Base-by-base conservation (phyloP, 37 sponge, comb jelly and placozoan genomes). In the Crambe crambe region DNA sequence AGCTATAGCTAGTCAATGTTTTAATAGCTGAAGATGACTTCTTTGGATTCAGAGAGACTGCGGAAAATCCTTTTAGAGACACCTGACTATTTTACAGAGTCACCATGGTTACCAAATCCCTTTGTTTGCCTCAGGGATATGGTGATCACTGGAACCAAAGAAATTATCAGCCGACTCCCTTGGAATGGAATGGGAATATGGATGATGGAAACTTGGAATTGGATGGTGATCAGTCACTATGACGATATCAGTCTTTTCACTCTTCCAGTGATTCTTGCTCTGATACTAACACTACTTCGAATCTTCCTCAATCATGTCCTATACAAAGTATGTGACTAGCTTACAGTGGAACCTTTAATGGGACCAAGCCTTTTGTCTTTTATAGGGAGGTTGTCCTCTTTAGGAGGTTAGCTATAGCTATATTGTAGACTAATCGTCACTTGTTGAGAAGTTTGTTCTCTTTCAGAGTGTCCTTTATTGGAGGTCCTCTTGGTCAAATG, bases 51-150 rank as follows among this genome's bases (percentile, higher is more conserved):
- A n/a, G n/a, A n/a, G n/a, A n/a, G n/a, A n/a, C 38, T 75, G 35
- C n/a, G 34, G 37, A 20, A 75, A 37, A 25, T 36, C 26, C 59
- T 75, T 59, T 23, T 83, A 36, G 67, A 74, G 9, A 66, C 57
- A 6, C 82, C 82, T 0, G 75, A 39, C 70, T 84, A 84, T 43
- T 31, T 40, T 22, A 54, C 75, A 10, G 37, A 81, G 42, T 87
- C 88, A 0, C 88, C 88, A 0, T 58, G 61, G 75, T 87, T 87
- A 27, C 88, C 88, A 35, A 81, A 87, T 41, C 88, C 88, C 1
- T 23, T 81, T 2, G 42, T 69, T 0, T 76, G 77, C 38, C 22
- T 70, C 15, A n/a, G 41, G 61, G 88, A 87, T 41, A 61, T 84
- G 47, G 36, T 37, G 0, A 15, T 10, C 12, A 60, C 58, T 32